Evolutionary conservation across 2,797 vertebrate genomes (phyloP).

Genomic region (Parauchenoglanis ngamensis): DNA sequence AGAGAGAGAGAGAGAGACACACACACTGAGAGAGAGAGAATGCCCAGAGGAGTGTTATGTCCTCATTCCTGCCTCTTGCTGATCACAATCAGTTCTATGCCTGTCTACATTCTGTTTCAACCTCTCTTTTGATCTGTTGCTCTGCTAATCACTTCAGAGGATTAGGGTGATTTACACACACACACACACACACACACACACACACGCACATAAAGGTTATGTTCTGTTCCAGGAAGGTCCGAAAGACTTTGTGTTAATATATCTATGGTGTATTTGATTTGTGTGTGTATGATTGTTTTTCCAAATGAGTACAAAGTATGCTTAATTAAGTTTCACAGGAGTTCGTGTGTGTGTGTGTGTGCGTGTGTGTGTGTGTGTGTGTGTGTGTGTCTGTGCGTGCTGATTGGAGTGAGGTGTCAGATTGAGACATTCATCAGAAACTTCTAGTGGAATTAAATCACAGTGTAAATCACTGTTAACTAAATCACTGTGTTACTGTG

Average conservation of each 20-base stretch:
- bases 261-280: background rate
- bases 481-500: background rate
- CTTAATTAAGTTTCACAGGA: background rate
- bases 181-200: background rate
- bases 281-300: background rate
- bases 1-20: background rate
- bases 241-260: background rate
- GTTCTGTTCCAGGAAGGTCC: background rate
- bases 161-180: background rate
- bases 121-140: background rate
- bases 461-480: too few relatives aligned
- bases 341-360: background rate
- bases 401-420: background rate
- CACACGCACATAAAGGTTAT: background rate
- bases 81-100: constrained; percentile 13
- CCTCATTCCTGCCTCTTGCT: background rate
- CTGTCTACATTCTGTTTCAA: background rate
- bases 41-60: constrained; percentile 1
- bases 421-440: background rate
- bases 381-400: background rate
- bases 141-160: constrained; percentile 6
- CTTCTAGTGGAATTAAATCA: background rate
- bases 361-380: background rate
- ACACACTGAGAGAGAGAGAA: background rate
- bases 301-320: background rate